Conservation (phyloP, 2,113 vertebrate genomes). For the Ameiurus melas region DNA sequence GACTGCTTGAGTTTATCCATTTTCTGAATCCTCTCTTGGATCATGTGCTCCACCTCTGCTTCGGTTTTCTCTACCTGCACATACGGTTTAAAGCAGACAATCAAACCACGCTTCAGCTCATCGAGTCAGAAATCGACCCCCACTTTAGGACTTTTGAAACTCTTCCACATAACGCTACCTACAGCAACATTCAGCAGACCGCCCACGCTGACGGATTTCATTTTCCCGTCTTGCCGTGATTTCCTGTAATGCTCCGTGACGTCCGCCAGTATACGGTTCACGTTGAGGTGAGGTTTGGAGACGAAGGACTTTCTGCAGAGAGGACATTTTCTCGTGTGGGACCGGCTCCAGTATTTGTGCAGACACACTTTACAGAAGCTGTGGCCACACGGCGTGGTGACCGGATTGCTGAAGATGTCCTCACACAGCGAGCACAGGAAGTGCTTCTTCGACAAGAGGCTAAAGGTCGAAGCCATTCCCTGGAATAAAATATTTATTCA, state of each 20-base stretch:
- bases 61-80: conserved; percentile 54
- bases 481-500: conserved; percentile 32
- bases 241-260: conserved; percentile 69
- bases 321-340: conserved; percentile 68
- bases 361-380: conserved; percentile 75
- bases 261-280: conserved; percentile 71
- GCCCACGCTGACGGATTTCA: conserved; percentile 38
- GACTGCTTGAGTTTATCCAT: conserved; percentile 67
- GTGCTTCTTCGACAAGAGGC: conserved; percentile 68
- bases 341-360: conserved; percentile 65
- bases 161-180: neutral
- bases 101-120: neutral
- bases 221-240: conserved; percentile 43
- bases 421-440: conserved; percentile 71
- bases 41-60: conserved; percentile 67
- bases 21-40: conserved; percentile 70
- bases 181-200: conserved; percentile 48
- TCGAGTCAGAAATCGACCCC: neutral
- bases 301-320: conserved; percentile 65
- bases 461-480: conserved; percentile 67
- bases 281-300: conserved; percentile 65
- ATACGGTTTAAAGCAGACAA: neutral
- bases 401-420: conserved; percentile 71
- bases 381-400: conserved; percentile 74
- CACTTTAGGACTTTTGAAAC: neutral